Percentiles rank a stretch among this genome's conserved stretches.
Conservation (phyloP, 2,888 invertebrate species). For the Himalopsyche kuldschensis region DNA sequence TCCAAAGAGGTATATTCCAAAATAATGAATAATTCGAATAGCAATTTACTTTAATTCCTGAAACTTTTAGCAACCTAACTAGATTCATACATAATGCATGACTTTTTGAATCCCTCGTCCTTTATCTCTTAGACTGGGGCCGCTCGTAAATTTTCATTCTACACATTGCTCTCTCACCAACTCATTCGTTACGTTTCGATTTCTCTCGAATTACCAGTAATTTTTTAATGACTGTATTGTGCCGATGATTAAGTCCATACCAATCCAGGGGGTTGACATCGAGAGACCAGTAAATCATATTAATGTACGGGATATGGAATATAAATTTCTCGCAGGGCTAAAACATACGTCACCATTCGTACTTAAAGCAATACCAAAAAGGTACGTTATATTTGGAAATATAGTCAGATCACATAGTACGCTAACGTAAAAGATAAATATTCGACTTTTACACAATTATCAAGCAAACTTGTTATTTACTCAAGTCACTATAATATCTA, state of each 20-base stretch:
- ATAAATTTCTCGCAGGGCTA: too few species aligned
- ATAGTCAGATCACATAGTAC: too few species aligned
- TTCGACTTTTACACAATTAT: too few species aligned
- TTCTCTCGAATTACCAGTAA: not conserved
- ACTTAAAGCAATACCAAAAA: too few species aligned
- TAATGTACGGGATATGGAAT: too few species aligned
- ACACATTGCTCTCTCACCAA: not conserved
- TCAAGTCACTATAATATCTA: too few species aligned
- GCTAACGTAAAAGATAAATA: too few species aligned
- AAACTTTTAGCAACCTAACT: not conserved
- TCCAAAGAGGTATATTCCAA: not conserved
- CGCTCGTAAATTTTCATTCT: not conserved
- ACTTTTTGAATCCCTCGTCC: not conserved
- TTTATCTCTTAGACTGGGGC: not conserved
- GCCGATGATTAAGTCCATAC: not conserved
- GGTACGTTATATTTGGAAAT: too few species aligned
- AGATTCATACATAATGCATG: not conserved
- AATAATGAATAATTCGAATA: not conserved
- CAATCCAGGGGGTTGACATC: not conserved
- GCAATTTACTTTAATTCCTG: not conserved
- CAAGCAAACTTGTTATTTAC: too few species aligned
- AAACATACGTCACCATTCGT: too few species aligned
- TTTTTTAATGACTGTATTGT: not conserved
- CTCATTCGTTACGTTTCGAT: not conserved
- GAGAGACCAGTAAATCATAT: too few species aligned